Percentiles rank a stretch among this genome's conserved stretches.
phyloP scores from a whole-genome alignment of 2,113 vertebrate genomes.

The Zosterops pallidus region DNA sequence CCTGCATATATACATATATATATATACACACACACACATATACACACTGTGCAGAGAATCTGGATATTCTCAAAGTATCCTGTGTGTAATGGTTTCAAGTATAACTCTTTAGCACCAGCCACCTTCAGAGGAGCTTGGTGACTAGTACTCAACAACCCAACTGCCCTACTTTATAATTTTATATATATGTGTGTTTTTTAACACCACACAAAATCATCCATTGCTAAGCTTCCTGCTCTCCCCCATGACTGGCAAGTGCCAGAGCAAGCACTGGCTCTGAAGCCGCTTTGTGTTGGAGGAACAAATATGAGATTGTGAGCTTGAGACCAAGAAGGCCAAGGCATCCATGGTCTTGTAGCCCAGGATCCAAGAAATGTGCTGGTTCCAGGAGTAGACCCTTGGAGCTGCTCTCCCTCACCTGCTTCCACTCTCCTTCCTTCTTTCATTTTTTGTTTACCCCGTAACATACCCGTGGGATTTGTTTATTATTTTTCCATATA shows the following conservation, averaged over 20 bases:
- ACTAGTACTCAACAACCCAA: background rate
- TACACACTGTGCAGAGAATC: background rate
- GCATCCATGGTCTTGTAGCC: background rate
- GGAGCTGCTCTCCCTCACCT: conserved; percentile 4
- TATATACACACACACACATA: background rate
- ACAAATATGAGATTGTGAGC: background rate
- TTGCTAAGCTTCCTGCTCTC: background rate
- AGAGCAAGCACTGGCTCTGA: background rate
- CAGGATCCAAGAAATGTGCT: background rate
- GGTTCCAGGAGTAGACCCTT: background rate
- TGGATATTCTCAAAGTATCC: conserved; percentile 21
- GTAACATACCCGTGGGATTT: conserved; percentile 65
- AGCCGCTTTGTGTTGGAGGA: background rate
- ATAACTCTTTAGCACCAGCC: background rate
- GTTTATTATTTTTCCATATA: conserved; percentile 70
- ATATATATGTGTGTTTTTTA: background rate
- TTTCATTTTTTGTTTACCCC: conserved; percentile 37
- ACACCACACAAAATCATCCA: background rate
- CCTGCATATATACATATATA: background rate
- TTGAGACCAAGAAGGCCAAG: background rate
- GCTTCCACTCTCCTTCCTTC: background rate
- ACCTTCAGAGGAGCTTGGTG: background rate
- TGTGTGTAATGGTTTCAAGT: background rate
- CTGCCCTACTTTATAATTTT: background rate
- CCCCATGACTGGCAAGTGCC: background rate